These are phyloP conservation scores for Xylota sylvarum DNA, from an alignment of 2,888 invertebrate species.

Conservation along the genomic window DNA sequence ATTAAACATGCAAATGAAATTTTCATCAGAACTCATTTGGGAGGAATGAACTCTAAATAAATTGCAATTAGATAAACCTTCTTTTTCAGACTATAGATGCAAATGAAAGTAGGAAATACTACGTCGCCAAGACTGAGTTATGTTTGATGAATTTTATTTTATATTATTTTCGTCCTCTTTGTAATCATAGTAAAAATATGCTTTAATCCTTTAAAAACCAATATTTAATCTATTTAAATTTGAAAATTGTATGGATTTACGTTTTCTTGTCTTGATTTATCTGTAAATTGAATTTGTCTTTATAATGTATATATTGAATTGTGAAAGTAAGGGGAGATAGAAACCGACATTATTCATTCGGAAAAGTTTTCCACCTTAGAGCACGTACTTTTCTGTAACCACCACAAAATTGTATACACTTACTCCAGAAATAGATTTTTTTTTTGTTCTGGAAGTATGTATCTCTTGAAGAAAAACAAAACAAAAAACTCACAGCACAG, in stretches of 20 bases:
- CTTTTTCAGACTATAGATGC: too few species aligned
- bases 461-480: not conserved
- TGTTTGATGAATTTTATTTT: too few species aligned
- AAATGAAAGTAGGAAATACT: too few species aligned
- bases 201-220: too few species aligned
- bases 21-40: too few species aligned
- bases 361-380: not conserved
- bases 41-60: too few species aligned
- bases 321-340: not conserved
- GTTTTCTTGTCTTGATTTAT: not conserved
- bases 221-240: not conserved
- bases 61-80: too few species aligned
- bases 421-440: conserved; percentile 2
- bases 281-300: not conserved
- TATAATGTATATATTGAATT: not conserved
- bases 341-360: not conserved
- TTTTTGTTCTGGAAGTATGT: conserved; percentile 2
- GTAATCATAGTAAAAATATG: too few species aligned
- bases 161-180: too few species aligned
- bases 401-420: conserved; percentile 7
- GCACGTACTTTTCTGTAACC: conserved; percentile 5
- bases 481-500: not conserved
- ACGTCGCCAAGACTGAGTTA: too few species aligned
- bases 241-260: not conserved
- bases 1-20: too few species aligned